These are phyloP conservation scores for Aepyceros melampus DNA, from an alignment of 2,113 vertebrate species.

Conservation along the genomic window DNA sequence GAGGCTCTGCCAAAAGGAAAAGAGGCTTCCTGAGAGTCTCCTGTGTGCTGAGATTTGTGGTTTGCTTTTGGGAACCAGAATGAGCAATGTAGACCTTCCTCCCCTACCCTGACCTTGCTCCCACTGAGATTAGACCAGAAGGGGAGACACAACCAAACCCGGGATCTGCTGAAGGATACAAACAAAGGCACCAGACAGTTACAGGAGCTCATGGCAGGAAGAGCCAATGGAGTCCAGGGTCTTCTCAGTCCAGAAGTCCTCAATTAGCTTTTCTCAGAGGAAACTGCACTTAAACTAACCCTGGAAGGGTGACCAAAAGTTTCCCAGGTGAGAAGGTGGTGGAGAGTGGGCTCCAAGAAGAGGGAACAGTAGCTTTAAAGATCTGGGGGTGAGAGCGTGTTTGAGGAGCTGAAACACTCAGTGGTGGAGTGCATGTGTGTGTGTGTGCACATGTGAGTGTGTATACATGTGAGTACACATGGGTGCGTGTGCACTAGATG, in stretches of 20 bases:
- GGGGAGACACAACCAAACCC: not conserved
- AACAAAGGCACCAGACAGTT: not conserved
- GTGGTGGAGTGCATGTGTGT: not conserved
- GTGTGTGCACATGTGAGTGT: accelerated
- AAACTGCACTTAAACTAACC: not conserved
- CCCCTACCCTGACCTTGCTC: not conserved
- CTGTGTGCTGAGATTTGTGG: not conserved
- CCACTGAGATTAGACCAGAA: not conserved
- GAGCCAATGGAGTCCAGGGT: not conserved
- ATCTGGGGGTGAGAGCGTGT: not conserved
- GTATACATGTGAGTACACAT: not conserved
- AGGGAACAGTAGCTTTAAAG: not conserved
- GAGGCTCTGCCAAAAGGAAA: not conserved
- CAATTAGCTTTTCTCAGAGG: not conserved
- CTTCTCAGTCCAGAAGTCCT: not conserved
- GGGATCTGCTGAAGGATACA: not conserved
- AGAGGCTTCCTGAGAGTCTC: not conserved
- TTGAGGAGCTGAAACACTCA: not conserved
- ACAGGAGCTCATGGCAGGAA: not conserved
- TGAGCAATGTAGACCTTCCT: not conserved
- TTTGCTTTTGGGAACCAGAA: not conserved
- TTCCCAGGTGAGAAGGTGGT: not conserved
- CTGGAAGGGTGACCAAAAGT: not conserved
- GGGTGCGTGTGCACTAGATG: not conserved
- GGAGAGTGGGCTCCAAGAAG: not conserved